phyloP scores from a whole-genome alignment of 2,888 invertebrate species.

The Amorpha juglandis region DNA sequence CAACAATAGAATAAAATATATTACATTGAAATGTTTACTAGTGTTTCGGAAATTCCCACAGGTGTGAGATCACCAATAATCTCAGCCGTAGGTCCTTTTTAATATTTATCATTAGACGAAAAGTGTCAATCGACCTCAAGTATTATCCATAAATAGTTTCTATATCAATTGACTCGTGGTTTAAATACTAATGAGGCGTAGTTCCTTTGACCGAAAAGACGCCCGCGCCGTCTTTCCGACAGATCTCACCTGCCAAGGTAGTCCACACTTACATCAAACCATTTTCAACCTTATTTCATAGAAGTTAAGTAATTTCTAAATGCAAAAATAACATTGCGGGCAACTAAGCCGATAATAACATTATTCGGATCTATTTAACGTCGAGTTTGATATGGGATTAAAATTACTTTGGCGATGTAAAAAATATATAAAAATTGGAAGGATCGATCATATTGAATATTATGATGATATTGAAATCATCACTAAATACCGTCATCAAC shows the following conservation, averaged over 20 bases:
- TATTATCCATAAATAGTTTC: slow-evolving; percentile 43
- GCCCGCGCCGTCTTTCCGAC: slow-evolving; percentile 59
- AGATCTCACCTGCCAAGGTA: slow-evolving; percentile 44
- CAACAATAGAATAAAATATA: too few relatives aligned
- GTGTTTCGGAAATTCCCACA: too few relatives aligned
- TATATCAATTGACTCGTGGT: slow-evolving; percentile 60
- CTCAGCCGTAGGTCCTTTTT: neutral
- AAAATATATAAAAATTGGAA: slow-evolving; percentile 20
- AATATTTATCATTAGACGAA: neutral
- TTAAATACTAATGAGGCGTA: slow-evolving; percentile 63
- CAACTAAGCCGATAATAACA: slow-evolving; percentile 67
- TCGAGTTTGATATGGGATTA: slow-evolving; percentile 53
- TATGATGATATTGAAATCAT: neutral
- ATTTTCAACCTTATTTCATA: slow-evolving; percentile 37
- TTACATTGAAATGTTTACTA: too few relatives aligned
- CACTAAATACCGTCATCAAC: slow-evolving; percentile 13
- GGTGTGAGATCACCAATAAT: too few relatives aligned
- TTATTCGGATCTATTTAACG: slow-evolving; percentile 69
- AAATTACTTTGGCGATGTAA: slow-evolving; percentile 24
- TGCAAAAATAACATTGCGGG: slow-evolving; percentile 38
- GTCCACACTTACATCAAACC: neutral
- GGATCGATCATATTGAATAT: neutral
- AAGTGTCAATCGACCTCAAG: slow-evolving; percentile 23
- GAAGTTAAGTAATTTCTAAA: slow-evolving; percentile 24
- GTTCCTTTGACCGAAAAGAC: slow-evolving; percentile 53